A percentile compares a stretch with the other conserved stretches of the same genome.
phyloP scores from a whole-genome alignment of 2,888 invertebrate species.

The Leucophora obtusa region DNA sequence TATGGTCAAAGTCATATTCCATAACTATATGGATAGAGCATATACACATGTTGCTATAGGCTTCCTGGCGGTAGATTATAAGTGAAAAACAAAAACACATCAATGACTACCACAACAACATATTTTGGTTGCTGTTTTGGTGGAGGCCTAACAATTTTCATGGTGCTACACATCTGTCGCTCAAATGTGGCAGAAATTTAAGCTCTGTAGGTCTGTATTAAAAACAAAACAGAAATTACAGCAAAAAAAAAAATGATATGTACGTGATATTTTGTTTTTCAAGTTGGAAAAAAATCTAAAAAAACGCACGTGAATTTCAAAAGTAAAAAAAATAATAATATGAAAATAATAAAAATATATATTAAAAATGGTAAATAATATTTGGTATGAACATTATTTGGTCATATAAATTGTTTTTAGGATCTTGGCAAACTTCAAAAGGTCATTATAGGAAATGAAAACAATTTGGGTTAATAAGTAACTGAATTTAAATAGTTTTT shows the following conservation, averaged over 20 bases:
- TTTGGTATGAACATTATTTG: not conserved
- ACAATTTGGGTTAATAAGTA: too few relatives aligned
- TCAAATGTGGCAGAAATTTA: slow-evolving; percentile 17
- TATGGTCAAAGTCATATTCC: not conserved
- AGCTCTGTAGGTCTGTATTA: slow-evolving; percentile 15
- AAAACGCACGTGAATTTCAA: slow-evolving; percentile 65
- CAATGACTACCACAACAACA: slow-evolving; percentile 10
- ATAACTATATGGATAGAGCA: too few relatives aligned
- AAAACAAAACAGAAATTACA: not conserved
- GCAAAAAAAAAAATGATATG: slow-evolving; percentile 8
- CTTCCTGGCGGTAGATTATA: slow-evolving; percentile 16
- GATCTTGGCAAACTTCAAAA: not conserved
- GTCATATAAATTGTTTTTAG: not conserved
- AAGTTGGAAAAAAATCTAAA: slow-evolving; percentile 66
- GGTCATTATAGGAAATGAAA: not conserved
- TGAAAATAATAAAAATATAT: slow-evolving; percentile 1
- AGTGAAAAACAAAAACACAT: not conserved
- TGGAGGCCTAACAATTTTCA: not conserved
- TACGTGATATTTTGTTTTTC: slow-evolving; percentile 26
- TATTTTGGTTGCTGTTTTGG: not conserved
- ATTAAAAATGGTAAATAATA: not conserved
- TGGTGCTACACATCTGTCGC: slow-evolving; percentile 42
- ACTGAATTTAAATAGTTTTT: not conserved
- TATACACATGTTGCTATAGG: slow-evolving; percentile 31
- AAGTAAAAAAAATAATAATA: not conserved